These are phyloP conservation scores for Caradrina clavipalpis DNA, from an alignment of 2,888 invertebrate species.

Conservation along the genomic window DNA sequence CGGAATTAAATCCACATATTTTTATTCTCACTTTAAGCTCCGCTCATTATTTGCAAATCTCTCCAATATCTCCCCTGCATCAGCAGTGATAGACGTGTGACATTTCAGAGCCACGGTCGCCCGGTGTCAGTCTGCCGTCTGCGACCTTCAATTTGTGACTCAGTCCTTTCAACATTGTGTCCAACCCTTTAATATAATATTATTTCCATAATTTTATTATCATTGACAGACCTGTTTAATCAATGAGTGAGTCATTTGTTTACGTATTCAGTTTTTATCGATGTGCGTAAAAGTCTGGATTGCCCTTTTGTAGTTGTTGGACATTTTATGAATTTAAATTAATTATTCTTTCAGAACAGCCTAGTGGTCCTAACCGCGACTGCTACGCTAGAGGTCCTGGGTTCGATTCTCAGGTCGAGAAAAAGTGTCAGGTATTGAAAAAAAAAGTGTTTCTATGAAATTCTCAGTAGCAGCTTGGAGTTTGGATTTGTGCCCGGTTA, in stretches of 20 bases:
- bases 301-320: slow-evolving; percentile 8
- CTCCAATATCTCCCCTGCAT: slow-evolving; percentile 32
- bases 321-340: slow-evolving; percentile 1
- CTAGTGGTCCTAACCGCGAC: too few relatives aligned
- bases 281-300: slow-evolving; percentile 9
- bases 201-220: slow-evolving; percentile 50
- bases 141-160: slow-evolving; percentile 69
- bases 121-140: slow-evolving; percentile 56
- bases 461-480: too few relatives aligned
- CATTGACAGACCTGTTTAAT: slow-evolving; percentile 34
- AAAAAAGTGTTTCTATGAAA: too few relatives aligned
- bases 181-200: slow-evolving; percentile 64
- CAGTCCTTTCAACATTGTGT: slow-evolving; percentile 65
- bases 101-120: slow-evolving; percentile 76
- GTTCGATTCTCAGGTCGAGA: too few relatives aligned
- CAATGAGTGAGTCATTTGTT: slow-evolving; percentile 54
- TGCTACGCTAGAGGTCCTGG: too few relatives aligned
- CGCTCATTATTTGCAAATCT: slow-evolving; percentile 38
- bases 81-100: slow-evolving; percentile 58
- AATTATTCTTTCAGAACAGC: too few relatives aligned
- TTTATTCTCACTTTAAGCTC: slow-evolving; percentile 7
- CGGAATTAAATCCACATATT: slow-evolving; percentile 34
- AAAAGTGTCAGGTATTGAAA: too few relatives aligned
- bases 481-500: too few relatives aligned
- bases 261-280: slow-evolving; percentile 24